Conservation (phyloP, 2,113 vertebrate genomes). For the Diphyllodes magnificus region DNA sequence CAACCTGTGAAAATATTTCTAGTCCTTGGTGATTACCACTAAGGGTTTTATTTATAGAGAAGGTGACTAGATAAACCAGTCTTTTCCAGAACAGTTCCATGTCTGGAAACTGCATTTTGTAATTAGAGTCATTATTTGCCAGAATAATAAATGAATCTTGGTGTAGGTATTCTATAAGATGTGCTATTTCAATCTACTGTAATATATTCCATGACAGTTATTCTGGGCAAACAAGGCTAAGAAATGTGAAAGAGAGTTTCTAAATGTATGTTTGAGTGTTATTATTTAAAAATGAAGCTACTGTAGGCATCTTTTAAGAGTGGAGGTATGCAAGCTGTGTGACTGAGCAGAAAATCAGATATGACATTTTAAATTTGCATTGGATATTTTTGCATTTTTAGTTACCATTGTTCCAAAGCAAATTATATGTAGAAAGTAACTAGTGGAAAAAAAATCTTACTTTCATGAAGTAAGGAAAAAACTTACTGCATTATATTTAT, state of each 20-base stretch:
- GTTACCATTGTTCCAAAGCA: neutral
- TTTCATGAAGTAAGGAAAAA: neutral
- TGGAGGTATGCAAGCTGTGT: neutral
- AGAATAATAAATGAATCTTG: neutral
- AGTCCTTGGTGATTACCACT: neutral
- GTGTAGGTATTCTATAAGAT: neutral
- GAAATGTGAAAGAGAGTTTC: neutral
- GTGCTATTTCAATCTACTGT: neutral
- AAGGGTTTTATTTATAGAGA: neutral
- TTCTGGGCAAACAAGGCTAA: neutral
- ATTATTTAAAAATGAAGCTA: neutral
- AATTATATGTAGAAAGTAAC: neutral
- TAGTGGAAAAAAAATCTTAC: neutral
- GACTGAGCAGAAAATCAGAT: neutral
- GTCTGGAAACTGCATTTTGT: neutral
- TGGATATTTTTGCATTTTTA: neutral
- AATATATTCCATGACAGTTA: neutral
- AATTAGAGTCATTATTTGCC: neutral
- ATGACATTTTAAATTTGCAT: neutral
- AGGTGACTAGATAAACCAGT: neutral
- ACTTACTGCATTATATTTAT: neutral
- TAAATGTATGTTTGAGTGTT: neutral
- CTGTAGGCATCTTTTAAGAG: neutral
- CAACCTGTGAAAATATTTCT: conserved; percentile 38
- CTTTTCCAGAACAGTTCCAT: neutral